These are phyloP conservation scores for Capitulum mitella DNA, from an alignment of 2,888 invertebrate genomes.

Conservation along the genomic window DNA sequence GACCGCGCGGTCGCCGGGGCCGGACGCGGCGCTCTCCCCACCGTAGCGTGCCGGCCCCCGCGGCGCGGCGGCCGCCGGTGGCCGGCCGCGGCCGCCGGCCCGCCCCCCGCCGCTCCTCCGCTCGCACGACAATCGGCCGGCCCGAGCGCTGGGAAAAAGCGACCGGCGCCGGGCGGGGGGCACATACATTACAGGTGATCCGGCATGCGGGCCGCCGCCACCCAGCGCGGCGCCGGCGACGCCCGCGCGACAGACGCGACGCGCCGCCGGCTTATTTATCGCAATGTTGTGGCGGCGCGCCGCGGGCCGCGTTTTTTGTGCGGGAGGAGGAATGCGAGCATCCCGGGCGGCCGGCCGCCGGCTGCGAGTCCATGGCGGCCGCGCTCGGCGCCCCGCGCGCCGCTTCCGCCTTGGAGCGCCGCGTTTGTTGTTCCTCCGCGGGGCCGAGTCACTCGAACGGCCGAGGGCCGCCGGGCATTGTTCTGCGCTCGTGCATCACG, in stretches of 20 bases:
- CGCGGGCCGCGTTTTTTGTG: not conserved
- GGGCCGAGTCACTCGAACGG: too few relatives aligned
- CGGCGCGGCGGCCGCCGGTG: not conserved
- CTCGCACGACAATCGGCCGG: not conserved
- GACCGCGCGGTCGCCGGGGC: not conserved
- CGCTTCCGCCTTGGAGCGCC: not conserved
- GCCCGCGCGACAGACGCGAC: constrained; percentile 3
- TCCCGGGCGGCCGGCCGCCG: not conserved
- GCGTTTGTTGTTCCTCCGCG: too few relatives aligned
- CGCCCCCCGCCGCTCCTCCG: not conserved
- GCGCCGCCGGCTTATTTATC: constrained; percentile 14
- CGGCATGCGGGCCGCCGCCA: not conserved
- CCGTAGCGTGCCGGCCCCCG: too few relatives aligned
- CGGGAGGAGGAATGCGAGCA: not conserved
- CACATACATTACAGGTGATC: not conserved
- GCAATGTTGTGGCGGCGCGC: constrained; percentile 13
- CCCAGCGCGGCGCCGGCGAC: not conserved
- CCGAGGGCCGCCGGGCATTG: too few relatives aligned
- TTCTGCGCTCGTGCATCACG: too few relatives aligned
- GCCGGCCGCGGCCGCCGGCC: not conserved
- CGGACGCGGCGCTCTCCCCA: too few relatives aligned
- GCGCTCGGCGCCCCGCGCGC: not conserved
- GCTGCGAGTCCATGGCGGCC: not conserved
- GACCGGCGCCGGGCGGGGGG: not conserved
- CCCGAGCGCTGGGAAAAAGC: not conserved